Conservation (phyloP, 2,113 vertebrate species). For the Garra rufa region DNA sequence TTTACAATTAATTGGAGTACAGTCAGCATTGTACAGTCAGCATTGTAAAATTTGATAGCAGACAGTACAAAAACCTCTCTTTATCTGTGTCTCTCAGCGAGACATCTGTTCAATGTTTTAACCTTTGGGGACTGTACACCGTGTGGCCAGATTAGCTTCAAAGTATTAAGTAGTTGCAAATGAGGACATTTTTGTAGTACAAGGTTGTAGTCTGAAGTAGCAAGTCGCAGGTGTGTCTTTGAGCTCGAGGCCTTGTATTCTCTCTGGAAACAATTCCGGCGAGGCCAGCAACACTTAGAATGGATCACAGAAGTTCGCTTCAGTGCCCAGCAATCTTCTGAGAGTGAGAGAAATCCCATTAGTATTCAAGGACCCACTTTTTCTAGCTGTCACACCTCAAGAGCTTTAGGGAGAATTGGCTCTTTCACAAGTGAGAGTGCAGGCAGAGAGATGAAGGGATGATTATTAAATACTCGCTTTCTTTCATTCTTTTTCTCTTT, state of each 20-base stretch:
- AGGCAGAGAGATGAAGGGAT: slow-evolving; percentile 34
- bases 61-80: too few species aligned
- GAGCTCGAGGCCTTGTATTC: slow-evolving; percentile 33
- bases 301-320: slow-evolving; percentile 49
- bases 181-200: slow-evolving; percentile 1
- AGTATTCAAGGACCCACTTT: slow-evolving; percentile 68
- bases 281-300: slow-evolving; percentile 49
- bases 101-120: neutral
- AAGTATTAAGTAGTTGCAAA: slow-evolving; percentile 10
- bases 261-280: slow-evolving; percentile 38
- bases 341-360: slow-evolving; percentile 62
- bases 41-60: neutral
- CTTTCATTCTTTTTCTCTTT: slow-evolving; percentile 29
- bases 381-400: slow-evolving; percentile 64
- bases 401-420: slow-evolving; percentile 68
- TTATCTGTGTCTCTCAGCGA: neutral
- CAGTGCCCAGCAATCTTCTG: slow-evolving; percentile 43
- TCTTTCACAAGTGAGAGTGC: slow-evolving; percentile 67
- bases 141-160: neutral
- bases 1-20: neutral
- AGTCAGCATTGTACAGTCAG: neutral
- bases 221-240: slow-evolving; percentile 33
- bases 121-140: neutral
- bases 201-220: slow-evolving; percentile 7
- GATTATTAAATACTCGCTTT: slow-evolving; percentile 48